phyloP scores from a whole-genome alignment of 2,113 vertebrate genomes.

The Peucedramus taeniatus region DNA sequence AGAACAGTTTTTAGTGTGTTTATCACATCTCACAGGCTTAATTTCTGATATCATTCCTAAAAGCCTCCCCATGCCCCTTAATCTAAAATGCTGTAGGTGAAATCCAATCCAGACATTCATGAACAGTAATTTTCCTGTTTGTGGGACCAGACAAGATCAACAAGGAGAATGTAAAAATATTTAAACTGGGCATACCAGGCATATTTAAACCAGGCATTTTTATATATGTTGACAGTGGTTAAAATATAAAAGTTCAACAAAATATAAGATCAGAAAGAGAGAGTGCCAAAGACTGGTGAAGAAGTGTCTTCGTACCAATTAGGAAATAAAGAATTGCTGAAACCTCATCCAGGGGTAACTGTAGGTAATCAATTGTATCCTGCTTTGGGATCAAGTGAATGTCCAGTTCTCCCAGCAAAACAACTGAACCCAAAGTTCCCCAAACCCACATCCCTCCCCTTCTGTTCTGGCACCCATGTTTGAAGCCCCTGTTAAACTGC shows the following conservation, averaged over 20 bases:
- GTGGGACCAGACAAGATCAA: neutral
- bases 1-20: neutral
- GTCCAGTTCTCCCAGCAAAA: neutral
- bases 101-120: neutral
- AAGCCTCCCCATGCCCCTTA: accelerated
- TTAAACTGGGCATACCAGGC: neutral
- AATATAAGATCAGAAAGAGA: neutral
- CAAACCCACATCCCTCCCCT: neutral
- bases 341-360: neutral
- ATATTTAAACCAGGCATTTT: too few species aligned
- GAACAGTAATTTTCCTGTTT: neutral
- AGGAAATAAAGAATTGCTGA: neutral
- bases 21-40: neutral
- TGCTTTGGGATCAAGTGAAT: neutral
- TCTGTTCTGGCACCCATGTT: neutral
- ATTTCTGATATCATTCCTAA: neutral
- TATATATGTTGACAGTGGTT: neutral
- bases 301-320: accelerated
- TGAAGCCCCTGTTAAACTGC: neutral
- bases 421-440: neutral
- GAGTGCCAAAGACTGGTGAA: neutral
- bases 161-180: neutral
- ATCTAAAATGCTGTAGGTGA: neutral
- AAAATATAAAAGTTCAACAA: neutral
- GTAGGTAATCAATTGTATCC: accelerated